phyloP scores from a whole-genome alignment of 2,888 invertebrate genomes.

The Idaea biselata region DNA sequence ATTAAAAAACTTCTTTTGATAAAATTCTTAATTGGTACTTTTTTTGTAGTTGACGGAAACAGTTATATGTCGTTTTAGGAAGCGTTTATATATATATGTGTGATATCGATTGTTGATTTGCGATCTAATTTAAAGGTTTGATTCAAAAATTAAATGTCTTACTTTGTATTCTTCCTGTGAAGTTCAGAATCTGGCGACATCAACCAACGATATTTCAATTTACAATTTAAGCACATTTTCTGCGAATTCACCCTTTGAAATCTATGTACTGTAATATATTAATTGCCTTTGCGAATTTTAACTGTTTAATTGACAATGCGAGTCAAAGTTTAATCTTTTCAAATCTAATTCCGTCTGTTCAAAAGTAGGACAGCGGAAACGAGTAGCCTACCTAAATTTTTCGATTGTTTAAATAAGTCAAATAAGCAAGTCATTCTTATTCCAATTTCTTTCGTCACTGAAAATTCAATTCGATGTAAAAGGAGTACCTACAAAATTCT shows the following conservation, averaged over 20 bases:
- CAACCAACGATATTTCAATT: neutral
- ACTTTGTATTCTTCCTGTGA: neutral
- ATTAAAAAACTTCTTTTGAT: no score
- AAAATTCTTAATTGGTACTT: no score
- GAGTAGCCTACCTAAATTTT: neutral
- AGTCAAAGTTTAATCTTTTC: neutral
- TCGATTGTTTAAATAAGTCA: neutral
- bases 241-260: neutral
- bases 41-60: no score
- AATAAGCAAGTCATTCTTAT: no score
- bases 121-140: no score
- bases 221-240: neutral
- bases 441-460: no score
- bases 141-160: no score
- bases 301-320: neutral
- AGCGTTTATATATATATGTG: no score
- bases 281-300: neutral
- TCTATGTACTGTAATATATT: neutral
- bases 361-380: neutral
- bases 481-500: no score
- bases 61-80: no score
- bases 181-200: neutral
- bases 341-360: neutral
- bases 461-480: no score
- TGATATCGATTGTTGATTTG: no score